Base-by-base conservation (phyloP, 1,140 invertebrate species). In the Centruroides sculpturatus region DNA sequence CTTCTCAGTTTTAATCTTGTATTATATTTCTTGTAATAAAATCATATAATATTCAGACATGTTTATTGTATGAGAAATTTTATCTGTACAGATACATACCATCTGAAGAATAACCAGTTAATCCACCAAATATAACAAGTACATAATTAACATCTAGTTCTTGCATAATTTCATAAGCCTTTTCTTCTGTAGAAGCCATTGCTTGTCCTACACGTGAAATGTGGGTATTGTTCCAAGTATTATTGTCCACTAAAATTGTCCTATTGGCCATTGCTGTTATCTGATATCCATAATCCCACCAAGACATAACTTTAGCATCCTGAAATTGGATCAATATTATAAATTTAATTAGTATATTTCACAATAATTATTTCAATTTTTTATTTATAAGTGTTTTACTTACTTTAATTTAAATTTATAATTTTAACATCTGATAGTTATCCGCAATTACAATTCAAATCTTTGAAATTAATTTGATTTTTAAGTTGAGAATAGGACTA, bases 221-320 rank as follows among this genome's bases (percentile, higher is more conserved):
- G 73, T 98, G 95, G 7, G 94, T 97, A 75, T 98, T 98, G 76
- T 98, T 98, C 95, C 95, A 98, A 8, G 95, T 98, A 71, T 98
- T 98, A 75, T 98, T 98, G 74, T 98, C 95, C n/a, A 98, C 94
- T 67, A 98, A 78, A 66, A 97, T 94, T 5, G 94, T 98, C 52
- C 94, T 80, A 81, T 98, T 98, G 5, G 93, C 94, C 93, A 98
- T 98, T 11, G 92, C 92, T 34, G 94, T 97, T 77, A 98, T 98
- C 77, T 98, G 95, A 77, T 98, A 98, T 6, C 95, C 95, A 76
- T 98, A 98, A 84, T 98, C 95, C 95, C 95, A 98, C 95, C 95
- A 98, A 3, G 92, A 96, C 95, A 98, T 98, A 49, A 98, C 85
- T 76, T 91, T 89, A 4, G 93, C 85, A 77, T 96, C 85, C 85